phyloP scores from a whole-genome alignment of 2,888 invertebrate genomes.

The Leptura quadrifasciata region DNA sequence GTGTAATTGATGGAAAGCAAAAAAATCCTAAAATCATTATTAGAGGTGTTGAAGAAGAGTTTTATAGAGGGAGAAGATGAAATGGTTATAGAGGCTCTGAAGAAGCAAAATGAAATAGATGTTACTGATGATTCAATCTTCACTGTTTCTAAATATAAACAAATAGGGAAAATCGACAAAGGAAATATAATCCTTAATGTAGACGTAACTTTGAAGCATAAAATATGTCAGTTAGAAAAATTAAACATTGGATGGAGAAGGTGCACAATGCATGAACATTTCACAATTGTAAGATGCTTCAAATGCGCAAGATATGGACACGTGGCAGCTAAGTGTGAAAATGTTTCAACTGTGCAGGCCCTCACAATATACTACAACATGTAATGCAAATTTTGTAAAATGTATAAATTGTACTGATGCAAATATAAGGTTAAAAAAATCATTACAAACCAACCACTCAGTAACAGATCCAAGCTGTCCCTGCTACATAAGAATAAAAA shows the following conservation, averaged over 20 bases:
- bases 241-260: not conserved
- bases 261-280: not conserved
- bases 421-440: too few species aligned
- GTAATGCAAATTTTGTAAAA: too few species aligned
- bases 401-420: too few species aligned
- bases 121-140: not conserved
- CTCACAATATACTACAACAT: slow-evolving; percentile 3
- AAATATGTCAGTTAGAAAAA: not conserved
- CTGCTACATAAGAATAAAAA: too few species aligned
- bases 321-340: not conserved
- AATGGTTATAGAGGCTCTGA: not conserved
- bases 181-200: not conserved
- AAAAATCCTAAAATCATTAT: slow-evolving; percentile 8
- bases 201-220: not conserved
- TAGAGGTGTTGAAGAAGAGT: not conserved
- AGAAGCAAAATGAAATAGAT: too few species aligned
- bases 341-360: not conserved
- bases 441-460: too few species aligned
- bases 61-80: not conserved
- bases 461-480: too few species aligned
- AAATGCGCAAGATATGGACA: slow-evolving; percentile 2
- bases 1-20: not conserved
- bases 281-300: not conserved
- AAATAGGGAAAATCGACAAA: not conserved
- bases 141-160: not conserved